Evolutionary conservation across 2,888 invertebrate genomes (phyloP), one percentile per base, ranked within the genome.

Genomic region (Platerodrilus igneus): DNA sequence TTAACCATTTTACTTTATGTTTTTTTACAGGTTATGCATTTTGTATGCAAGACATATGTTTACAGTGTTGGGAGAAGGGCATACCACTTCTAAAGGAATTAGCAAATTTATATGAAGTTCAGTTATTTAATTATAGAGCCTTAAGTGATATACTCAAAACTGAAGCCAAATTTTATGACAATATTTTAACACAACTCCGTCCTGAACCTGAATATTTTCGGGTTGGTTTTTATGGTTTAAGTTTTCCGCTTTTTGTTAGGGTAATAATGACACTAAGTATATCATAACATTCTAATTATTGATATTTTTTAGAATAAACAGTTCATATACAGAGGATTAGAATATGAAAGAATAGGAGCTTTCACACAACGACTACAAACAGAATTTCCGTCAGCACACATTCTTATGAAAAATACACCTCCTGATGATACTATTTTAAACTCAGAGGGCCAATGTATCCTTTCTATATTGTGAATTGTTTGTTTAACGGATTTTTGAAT

Each of bases 21-120:
- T 16, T 18, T 38, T 36, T 28, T 11, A 16, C 37, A 30, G 41
- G 4, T 28, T 2, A n/a, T 11, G 3, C 39, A 20, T 66, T 73
- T 19, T 62, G n/a, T n/a, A n/a, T n/a, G n/a, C n/a, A n/a, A n/a
- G n/a, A n/a, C n/a, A n/a, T n/a, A n/a, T n/a, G n/a, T n/a, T n/a
- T n/a, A n/a, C n/a, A 86, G 81, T 89, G 92, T 56, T 96, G 95
- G 95, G 96, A 96, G 63, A 91, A 93, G 69, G 94, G 93, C 1
- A 82, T 95, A 20, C 92, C 93, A 0, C 64, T 96, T 21, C 84
- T 92, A 51, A 92, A 94, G 59, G 93, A 94, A 62, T 67, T 96
- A 47, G 90, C 89, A 0, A 76, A 79, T 7, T 72, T 93, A 1
- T 94, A 95, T 66, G 94, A 95, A 67, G 82, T 79, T 7, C 81